Base-by-base conservation (phyloP, 2,888 invertebrate genomes). In the Ernsta delagoae region DNA sequence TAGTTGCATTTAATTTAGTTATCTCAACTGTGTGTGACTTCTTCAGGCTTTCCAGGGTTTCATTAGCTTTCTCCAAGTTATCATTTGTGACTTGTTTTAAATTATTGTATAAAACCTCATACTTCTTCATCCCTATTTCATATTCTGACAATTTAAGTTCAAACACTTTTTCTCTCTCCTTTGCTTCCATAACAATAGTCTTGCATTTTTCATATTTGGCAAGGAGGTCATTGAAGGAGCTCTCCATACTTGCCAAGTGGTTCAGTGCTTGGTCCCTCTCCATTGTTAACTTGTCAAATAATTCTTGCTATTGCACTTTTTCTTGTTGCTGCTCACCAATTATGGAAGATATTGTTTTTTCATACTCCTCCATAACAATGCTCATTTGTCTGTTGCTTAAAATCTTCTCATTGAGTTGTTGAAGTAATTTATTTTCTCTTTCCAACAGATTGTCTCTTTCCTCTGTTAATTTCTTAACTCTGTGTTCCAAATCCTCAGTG, bases 21-120 rank as follows among this genome's bases (percentile, higher is more conserved):
- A 96, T 94, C 88, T 99, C 98, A 68, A 95, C 93, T 81, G 96
- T 95, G 78, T 96, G 96, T 72, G 95, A 95, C 78, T 96, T 96
- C 77, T 95, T 95, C 70, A 96, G 92, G 62, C 94, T 94, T 65
- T 97, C 96, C 77, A 98, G 94, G 82, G 98, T 98, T 82, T 96
- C 95, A 90, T 98, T 98, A 36, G 92, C 92, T 76, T 89, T 90
- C 53, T 83, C 96, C 75, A 99, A 94, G 86, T 97, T 97, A 73
- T 97, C 96, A 86, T 97, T 96, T 64, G 98, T 98, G 78, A 98
- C 96, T 77, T 96, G 95, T 87, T 98, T 98, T 72, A 99, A 94
- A 77, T 96, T 95, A 72, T 97, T 96, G 83, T 98, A 98, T 83
- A 97, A 95, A 71, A 95, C 95, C 81, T 98, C 97, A 86, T 97